Evolutionary conservation across 2,888 invertebrate genomes (phyloP).

Genomic region (Pharmacophagus antenor): DNA sequence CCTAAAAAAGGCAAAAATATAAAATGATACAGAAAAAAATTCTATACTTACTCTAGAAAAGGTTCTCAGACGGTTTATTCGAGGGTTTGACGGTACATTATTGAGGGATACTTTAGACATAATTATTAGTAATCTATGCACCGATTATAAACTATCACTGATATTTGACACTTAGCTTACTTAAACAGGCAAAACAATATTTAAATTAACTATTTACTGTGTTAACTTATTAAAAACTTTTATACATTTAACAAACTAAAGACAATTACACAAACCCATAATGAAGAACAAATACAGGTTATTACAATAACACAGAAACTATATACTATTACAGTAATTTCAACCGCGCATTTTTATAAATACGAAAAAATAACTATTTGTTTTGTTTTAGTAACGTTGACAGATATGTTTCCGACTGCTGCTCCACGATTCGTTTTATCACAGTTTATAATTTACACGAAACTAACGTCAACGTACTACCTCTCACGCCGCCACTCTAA

Average conservation of each 20-base stretch:
- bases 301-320: conserved; percentile 28
- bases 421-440: conserved; percentile 61
- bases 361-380: conserved; percentile 21
- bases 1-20: background rate
- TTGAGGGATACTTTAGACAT: conserved; percentile 76
- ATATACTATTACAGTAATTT: conserved; percentile 26
- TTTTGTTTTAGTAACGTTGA: conserved; percentile 33
- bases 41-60: conserved; percentile 70
- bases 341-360: conserved; percentile 31
- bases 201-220: conserved; percentile 51
- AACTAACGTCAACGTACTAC: conserved; percentile 43
- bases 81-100: conserved; percentile 74
- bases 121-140: conserved; percentile 43
- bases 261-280: conserved; percentile 56
- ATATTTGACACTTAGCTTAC: conserved; percentile 49
- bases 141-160: conserved; percentile 49
- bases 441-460: conserved; percentile 35
- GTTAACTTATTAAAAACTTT: conserved; percentile 53
- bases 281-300: conserved; percentile 31
- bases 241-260: conserved; percentile 54
- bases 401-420: conserved; percentile 35
- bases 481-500: conserved; percentile 58
- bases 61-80: conserved; percentile 70
- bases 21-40: conserved; percentile 20
- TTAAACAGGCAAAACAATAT: conserved; percentile 33